Evolutionary conservation across 2,888 invertebrate genomes (phyloP), one percentile per base, ranked within the genome.

Genomic region (Limnephilus marmoratus): DNA sequence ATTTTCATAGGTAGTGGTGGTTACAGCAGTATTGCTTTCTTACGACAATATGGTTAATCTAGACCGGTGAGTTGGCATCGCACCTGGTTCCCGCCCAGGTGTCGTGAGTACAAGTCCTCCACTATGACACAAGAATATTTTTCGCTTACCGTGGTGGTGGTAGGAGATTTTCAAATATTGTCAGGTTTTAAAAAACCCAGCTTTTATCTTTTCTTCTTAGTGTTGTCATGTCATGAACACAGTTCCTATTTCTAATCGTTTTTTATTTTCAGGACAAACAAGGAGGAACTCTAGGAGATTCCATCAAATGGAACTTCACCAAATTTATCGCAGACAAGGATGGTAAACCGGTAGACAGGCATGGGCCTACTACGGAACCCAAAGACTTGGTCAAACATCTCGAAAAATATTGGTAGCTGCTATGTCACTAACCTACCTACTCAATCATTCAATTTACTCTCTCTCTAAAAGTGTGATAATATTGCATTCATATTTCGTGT

Each of bases 251-350:
- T 68, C 68, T 68, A 68, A 68, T 24, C 41, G 5, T 2, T 11
- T 85, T 93, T 91, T 93, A 45, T 81, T 90, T 94, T 91, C 95
- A 96, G 96, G 94, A 95, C 93, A 96, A 96, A 94, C 95, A 96
- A 94, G 97, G 97, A 49, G 96, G 97, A 31, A 95, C 95, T 12
- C 94, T 97, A 85, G 96, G 96, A 53, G 97, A 96, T 94, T 97
- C 97, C 94, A 97, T 98, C 94, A 98, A 98, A 95, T 98, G 98
- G 98, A 98, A 98, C 95, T 98, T 98, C 95, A 97, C 98, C 68
- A 98, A 98, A 95, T 98, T 98, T 95, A 96, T 98, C 92, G 95
- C 98, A 31, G 96, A 98, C 95, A 97, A 97, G 94, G 95, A 97
- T 53, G 98, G 98, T 7, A 95, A 96, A 13, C 97, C 97, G 0